Evolutionary conservation across 2,113 vertebrate species (phyloP).

Genomic region (Passer montanus): DNA sequence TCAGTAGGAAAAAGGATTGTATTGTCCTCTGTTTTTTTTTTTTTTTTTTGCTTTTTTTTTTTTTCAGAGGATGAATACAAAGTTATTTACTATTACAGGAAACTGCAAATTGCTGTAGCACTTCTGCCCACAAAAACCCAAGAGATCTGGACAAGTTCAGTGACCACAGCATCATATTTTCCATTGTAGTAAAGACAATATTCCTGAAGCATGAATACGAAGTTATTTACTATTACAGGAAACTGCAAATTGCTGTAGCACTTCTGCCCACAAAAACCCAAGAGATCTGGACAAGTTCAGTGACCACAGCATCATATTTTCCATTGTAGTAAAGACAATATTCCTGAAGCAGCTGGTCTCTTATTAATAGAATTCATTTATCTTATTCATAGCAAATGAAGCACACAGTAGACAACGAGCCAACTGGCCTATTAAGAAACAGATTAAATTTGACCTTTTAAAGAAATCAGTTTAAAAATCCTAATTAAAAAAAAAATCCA

Average conservation of each 20-base stretch:
- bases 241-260: slow-evolving; percentile 36
- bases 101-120: slow-evolving; percentile 36
- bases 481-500: background rate
- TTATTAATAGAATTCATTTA: slow-evolving; percentile 44
- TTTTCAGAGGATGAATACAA: background rate
- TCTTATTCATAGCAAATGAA: slow-evolving; percentile 19
- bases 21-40: background rate
- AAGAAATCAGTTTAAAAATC: background rate
- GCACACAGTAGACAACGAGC: background rate
- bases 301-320: slow-evolving; percentile 51
- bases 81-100: slow-evolving; percentile 38
- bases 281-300: slow-evolving; percentile 39
- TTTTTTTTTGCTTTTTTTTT: background rate
- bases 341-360: slow-evolving; percentile 38
- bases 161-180: slow-evolving; percentile 51
- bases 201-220: background rate
- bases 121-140: slow-evolving; percentile 47
- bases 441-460: background rate
- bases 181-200: slow-evolving; percentile 54
- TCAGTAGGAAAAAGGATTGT: background rate
- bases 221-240: slow-evolving; percentile 38
- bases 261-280: slow-evolving; percentile 47
- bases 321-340: slow-evolving; percentile 54
- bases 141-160: slow-evolving; percentile 39
- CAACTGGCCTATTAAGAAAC: background rate